A percentile compares a stretch with the other conserved stretches of the same genome.
These are phyloP conservation scores for Scaptomyza parva DNA, from an alignment of 2,888 invertebrate species.

Conservation along the genomic window DNA sequence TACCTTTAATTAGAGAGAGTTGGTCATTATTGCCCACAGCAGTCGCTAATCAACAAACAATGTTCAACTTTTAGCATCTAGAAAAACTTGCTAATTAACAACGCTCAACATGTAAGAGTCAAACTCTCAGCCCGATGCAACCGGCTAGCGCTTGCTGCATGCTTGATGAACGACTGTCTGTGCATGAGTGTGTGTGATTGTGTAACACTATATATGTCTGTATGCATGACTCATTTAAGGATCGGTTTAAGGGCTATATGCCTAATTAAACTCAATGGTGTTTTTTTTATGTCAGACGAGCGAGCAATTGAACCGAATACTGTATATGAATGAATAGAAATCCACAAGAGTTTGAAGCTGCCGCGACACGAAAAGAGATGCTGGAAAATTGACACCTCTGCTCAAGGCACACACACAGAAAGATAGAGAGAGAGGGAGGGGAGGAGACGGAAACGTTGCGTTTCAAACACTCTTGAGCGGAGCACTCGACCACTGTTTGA, in stretches of 20 bases:
- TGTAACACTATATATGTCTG: no score
- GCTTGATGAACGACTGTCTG: conserved; percentile 8
- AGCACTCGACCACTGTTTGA: conserved; percentile 27
- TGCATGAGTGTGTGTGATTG: conserved; percentile 30
- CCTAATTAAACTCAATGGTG: conserved; percentile 70
- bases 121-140: conserved; percentile 18
- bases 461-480: conserved; percentile 39
- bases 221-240: conserved; percentile 52
- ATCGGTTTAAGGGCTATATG: conserved; percentile 41
- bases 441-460: conserved; percentile 15
- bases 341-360: conserved; percentile 13
- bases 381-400: conserved; percentile 65
- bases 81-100: conserved; percentile 60
- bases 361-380: conserved; percentile 33
- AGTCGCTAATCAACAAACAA: conserved; percentile 55
- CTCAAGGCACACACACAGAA: conserved; percentile 9
- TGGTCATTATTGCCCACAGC: conserved; percentile 38
- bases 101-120: conserved; percentile 31
- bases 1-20: conserved; percentile 64
- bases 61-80: conserved; percentile 48
- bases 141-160: conserved; percentile 16
- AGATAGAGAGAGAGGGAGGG: no score
- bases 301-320: conserved; percentile 22
- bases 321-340: conserved; percentile 22
- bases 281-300: conserved; percentile 59